These are phyloP conservation scores for Sphaerodactylus townsendi DNA, from an alignment of 2,113 vertebrate genomes.

Conservation along the genomic window DNA sequence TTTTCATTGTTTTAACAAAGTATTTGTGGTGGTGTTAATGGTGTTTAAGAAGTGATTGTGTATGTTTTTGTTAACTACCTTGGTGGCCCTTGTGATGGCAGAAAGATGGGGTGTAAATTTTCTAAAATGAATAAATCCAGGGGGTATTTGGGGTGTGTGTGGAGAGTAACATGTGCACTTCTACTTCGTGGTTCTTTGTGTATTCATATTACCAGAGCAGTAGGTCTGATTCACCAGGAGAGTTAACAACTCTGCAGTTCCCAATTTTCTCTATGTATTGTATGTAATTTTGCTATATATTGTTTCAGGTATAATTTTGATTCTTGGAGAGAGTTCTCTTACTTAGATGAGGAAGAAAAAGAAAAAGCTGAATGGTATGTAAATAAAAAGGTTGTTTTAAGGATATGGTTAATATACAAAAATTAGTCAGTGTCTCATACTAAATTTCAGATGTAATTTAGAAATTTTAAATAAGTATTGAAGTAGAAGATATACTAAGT, in stretches of 20 bases:
- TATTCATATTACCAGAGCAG: background rate
- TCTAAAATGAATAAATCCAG: too few relatives aligned
- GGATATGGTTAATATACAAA: constrained; percentile 27
- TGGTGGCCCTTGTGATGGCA: too few relatives aligned
- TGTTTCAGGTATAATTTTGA: constrained; percentile 94
- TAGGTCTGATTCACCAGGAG: background rate
- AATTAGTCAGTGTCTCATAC: constrained; percentile 12
- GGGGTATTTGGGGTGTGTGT: too few relatives aligned
- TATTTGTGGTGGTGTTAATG: too few relatives aligned
- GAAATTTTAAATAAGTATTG: background rate
- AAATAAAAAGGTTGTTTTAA: constrained; percentile 44
- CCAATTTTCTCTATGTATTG: constrained; percentile 8
- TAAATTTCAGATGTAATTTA: background rate
- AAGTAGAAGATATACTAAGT: background rate
- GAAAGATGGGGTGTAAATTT: too few relatives aligned
- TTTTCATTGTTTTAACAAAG: too few relatives aligned
- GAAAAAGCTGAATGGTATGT: constrained; percentile 98
- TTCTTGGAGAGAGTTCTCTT: constrained; percentile 99
- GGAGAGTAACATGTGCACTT: background rate
- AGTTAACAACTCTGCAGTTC: background rate
- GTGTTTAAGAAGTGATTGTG: too few relatives aligned
- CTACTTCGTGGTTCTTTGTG: background rate
- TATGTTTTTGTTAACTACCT: too few relatives aligned
- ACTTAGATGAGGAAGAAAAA: constrained; percentile 99
- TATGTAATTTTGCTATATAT: constrained; percentile 21